Base-by-base conservation (phyloP, 2,797 vertebrate species). In the Rhinogobio ventralis region DNA sequence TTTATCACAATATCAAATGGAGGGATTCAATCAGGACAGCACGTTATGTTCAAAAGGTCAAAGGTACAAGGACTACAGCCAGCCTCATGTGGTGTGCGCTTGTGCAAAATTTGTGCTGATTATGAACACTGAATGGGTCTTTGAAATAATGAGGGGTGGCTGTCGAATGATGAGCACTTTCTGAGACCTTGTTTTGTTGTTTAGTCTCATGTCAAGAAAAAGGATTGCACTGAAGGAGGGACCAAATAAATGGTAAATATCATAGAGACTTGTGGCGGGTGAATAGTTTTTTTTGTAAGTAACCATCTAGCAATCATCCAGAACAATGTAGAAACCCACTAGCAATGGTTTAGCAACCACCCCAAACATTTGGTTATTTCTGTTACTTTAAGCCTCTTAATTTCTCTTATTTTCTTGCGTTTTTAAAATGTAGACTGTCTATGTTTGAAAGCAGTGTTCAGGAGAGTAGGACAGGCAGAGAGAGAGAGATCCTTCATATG, bases 401-500 rank as follows among this genome's bases (percentile, higher is more conserved):
- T 7, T 15, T 28, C 30, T 71, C 5, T 45, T 25, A 69, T 42
- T 81, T 46, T 79, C 49, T 57, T 14, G 9, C 36, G 62, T 53
- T 83, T n/a, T 67, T 49, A 66, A 71, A 67, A 6, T 46, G 42
- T 23, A 74, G 15, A 49, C 78, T 46, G 23, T 69, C 8, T 74
- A 30, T 25, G 57, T 81, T 66, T 82, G 6, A 74, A 69, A 13
- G 9, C 19, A 15, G 49, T n/a, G 11, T 68, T 66, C 25, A 25
- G 6, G 20, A 82, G 81, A 60, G 45, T 72, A 79, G 74, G 73
- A 88, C 85, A 85, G 81, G 66, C 84, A 77, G n/a, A n/a, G 55
- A 57, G 88, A 49, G 88, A 91, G 92, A 81, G 89, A 90, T 72
- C 79, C 76, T 68, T 74, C 73, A 20, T 17, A 83, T 49, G 46